Base-by-base conservation (phyloP, 2,113 vertebrate species). In the Brevimyrus niger region DNA sequence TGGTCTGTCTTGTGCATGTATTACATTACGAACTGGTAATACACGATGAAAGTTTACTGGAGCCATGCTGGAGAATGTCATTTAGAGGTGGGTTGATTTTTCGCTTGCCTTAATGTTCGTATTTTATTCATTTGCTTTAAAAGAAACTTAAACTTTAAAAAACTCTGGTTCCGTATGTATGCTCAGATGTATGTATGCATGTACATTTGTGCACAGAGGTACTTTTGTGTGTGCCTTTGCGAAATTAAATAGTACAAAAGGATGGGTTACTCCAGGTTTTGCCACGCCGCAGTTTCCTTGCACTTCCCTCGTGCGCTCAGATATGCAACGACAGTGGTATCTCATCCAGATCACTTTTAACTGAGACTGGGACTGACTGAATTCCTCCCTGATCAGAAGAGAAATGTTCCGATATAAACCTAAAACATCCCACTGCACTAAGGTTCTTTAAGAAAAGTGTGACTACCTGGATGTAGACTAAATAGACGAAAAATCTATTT, bases 51-150 rank as follows among this genome's bases (percentile, higher is more conserved):
- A 17, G 35, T 80, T 80, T 42, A 38, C 6, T 15, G 35, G 73
- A 80, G 13, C 73, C 42, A 80, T 38, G 35, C 10, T 38, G 69
- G 13, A 38, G 31, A 42, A 47, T 73, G 87, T 51, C 15, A 35
- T 76, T 51, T 51, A 17, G 46, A n/a, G 17, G n/a, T 76, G 44
- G 88, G 65, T 53, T 88, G 46, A 76, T n/a, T 88, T 51, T 80
- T 51, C 48, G 88, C 69, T 80, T 88, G 65, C 65, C 69, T 53
- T 80, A 88, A 88, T 76, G 42, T 48, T 65, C 38, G 48, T 31
- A 80, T 69, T 47, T 35, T 73, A n/a, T 2, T 47, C 31, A 23
- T n/a, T 42, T 42, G 48, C 85, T 86, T 86, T 53, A 51, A 46
- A 58, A 17, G n/a, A 53, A 53, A 19, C 38, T 87, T 76, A 15